Conservation (phyloP, 2,797 vertebrate species). For the Mycteria americana region DNA sequence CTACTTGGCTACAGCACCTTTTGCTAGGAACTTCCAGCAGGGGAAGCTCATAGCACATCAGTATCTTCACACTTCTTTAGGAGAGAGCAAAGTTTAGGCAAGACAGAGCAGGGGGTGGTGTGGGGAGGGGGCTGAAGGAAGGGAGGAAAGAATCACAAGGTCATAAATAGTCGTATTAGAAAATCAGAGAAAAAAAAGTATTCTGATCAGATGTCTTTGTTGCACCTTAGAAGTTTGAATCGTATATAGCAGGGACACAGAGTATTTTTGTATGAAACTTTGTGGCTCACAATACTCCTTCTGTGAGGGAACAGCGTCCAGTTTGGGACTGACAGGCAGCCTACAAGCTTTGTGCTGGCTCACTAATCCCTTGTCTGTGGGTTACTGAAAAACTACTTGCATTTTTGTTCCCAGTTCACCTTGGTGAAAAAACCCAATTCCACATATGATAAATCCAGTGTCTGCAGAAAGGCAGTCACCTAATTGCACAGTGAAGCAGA, state of each 20-base stretch:
- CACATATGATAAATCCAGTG: constrained; percentile 77
- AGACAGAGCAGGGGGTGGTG: background rate
- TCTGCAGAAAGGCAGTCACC: constrained; percentile 84
- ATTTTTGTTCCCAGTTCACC: constrained; percentile 72
- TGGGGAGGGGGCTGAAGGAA: background rate
- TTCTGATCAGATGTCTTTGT: background rate
- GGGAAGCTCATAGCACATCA: constrained; percentile 79
- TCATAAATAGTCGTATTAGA: background rate
- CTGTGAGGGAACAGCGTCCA: background rate
- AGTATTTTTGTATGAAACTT: constrained; percentile 18
- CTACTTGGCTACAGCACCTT: constrained; percentile 60
- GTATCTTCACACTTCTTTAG: constrained; percentile 20
- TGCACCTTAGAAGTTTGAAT: background rate
- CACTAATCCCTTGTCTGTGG: constrained; percentile 58
- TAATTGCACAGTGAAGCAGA: constrained; percentile 85
- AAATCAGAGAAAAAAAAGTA: background rate
- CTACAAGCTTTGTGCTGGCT: constrained; percentile 47
- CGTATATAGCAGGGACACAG: background rate
- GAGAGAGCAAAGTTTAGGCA: constrained; percentile 45
- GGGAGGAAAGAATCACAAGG: background rate
- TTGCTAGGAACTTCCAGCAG: constrained; percentile 78
- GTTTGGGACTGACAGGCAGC: constrained; percentile 31
- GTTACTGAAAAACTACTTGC: constrained; percentile 46
- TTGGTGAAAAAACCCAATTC: constrained; percentile 68
- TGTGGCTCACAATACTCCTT: constrained; percentile 43